Percentiles rank a stretch among this genome's conserved stretches.
Evolutionary conservation across 1,140 invertebrate genomes (phyloP).

Genomic region (Subanguina moxae): DNA sequence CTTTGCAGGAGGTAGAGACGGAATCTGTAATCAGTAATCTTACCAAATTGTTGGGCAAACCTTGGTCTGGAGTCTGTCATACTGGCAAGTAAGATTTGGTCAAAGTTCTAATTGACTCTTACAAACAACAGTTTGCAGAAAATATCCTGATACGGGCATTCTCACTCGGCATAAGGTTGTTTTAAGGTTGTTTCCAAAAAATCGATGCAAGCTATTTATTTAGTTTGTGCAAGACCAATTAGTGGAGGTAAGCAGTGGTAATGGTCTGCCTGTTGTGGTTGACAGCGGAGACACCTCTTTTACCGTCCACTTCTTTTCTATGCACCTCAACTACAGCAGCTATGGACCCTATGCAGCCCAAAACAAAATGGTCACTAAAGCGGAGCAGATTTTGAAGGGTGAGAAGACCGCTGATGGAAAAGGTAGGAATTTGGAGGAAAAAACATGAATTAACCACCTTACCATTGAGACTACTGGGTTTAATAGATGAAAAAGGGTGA

Average conservation of each 20-base stretch:
- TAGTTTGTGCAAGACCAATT: slow-evolving; percentile 1
- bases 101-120: too few relatives aligned
- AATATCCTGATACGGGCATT: slow-evolving; percentile 27
- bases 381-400: slow-evolving; percentile 35
- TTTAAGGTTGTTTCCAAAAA: neutral
- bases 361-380: slow-evolving; percentile 35
- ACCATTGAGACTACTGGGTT: too few relatives aligned
- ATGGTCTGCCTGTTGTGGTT: slow-evolving; percentile 18
- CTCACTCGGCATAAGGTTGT: slow-evolving; percentile 22
- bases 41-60: slow-evolving; percentile 8
- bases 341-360: slow-evolving; percentile 39
- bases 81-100: neutral
- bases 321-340: slow-evolving; percentile 34
- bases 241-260: slow-evolving; percentile 14
- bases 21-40: slow-evolving; percentile 13
- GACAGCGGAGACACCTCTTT: neutral
- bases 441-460: too few relatives aligned
- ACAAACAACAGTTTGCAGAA: neutral
- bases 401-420: slow-evolving; percentile 27
- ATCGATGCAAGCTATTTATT: neutral
- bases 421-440: too few relatives aligned
- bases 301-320: slow-evolving; percentile 23
- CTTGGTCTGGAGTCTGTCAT: neutral
- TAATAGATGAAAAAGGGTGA: too few relatives aligned
- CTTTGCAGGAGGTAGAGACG: slow-evolving; percentile 20